Evolutionary conservation across 2,888 invertebrate species (phyloP).

Genomic region (Rhodophaea formosa): DNA sequence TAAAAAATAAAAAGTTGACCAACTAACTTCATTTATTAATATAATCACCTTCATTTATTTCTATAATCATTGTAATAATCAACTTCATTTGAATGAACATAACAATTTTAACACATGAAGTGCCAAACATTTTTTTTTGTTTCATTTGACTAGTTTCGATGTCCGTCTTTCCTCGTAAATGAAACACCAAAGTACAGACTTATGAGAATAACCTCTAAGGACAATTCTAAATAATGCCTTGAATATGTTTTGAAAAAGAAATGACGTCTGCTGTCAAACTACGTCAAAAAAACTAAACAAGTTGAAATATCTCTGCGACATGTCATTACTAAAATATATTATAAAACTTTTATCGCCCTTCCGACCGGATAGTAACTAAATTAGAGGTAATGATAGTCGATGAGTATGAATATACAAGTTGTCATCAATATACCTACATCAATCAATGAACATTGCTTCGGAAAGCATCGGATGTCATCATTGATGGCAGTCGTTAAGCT

Average conservation of each 20-base stretch:
- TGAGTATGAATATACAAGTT: no score
- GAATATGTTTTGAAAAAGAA: constrained; percentile 35
- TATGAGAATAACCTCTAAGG: constrained; percentile 61
- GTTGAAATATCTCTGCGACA: no score
- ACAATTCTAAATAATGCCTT: constrained; percentile 61
- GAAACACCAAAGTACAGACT: constrained; percentile 74
- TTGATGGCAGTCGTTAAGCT: no score
- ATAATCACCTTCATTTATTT: constrained; percentile 13
- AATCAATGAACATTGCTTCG: no score
- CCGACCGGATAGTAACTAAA: no score
- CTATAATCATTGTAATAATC: constrained; percentile 1
- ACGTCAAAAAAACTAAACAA: background rate
- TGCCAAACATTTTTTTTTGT: constrained; percentile 46
- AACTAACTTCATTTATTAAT: no score
- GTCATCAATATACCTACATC: no score
- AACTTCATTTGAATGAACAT: constrained; percentile 28
- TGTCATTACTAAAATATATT: no score
- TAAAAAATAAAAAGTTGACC: no score
- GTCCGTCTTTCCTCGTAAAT: constrained; percentile 49
- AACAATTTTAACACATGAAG: constrained; percentile 46
- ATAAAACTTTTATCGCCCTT: no score
- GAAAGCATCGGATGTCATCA: no score
- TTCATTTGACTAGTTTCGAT: constrained; percentile 37
- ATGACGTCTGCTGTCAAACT: background rate
- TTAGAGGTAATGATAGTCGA: no score